Percentiles rank a stretch among this genome's conserved stretches.
phyloP scores from a whole-genome alignment of 2,113 vertebrate genomes.

The Myrmecobius fasciatus region DNA sequence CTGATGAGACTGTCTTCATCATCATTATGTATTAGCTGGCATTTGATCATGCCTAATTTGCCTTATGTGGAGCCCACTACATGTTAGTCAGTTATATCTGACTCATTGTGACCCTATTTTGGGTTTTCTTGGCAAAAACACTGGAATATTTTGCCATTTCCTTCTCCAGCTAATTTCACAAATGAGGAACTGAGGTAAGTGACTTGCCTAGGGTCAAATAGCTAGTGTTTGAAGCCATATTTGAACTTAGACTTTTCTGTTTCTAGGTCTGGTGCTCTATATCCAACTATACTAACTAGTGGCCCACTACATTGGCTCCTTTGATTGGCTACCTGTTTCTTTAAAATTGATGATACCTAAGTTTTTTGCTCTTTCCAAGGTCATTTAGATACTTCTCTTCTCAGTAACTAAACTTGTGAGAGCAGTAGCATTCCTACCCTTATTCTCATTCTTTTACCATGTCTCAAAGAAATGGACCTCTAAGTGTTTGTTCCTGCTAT shows the following conservation, averaged over 20 bases:
- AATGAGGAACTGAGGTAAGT: not conserved
- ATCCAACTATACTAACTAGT: too few species aligned
- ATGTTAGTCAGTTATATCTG: not conserved
- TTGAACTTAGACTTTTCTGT: not conserved
- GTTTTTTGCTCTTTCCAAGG: not conserved
- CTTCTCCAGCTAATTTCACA: not conserved
- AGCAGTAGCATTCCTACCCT: not conserved
- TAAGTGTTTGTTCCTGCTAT: not conserved
- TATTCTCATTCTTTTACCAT: not conserved
- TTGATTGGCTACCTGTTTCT: not conserved
- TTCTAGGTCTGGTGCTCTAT: too few species aligned
- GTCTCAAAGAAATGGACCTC: not conserved
- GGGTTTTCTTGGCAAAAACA: not conserved
- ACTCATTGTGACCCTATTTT: not conserved
- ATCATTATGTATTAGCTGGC: not conserved
- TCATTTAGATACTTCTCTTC: not conserved
- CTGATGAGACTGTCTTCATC: not conserved
- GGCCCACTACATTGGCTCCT: not conserved
- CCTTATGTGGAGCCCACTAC: not conserved
- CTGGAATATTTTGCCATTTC: not conserved
- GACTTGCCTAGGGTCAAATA: not conserved
- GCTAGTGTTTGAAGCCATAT: not conserved
- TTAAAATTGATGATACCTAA: not conserved
- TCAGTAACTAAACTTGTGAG: not conserved
- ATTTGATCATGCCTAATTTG: not conserved